phyloP scores from a whole-genome alignment of 2,888 invertebrate genomes.

The Drosophila infuscata region DNA sequence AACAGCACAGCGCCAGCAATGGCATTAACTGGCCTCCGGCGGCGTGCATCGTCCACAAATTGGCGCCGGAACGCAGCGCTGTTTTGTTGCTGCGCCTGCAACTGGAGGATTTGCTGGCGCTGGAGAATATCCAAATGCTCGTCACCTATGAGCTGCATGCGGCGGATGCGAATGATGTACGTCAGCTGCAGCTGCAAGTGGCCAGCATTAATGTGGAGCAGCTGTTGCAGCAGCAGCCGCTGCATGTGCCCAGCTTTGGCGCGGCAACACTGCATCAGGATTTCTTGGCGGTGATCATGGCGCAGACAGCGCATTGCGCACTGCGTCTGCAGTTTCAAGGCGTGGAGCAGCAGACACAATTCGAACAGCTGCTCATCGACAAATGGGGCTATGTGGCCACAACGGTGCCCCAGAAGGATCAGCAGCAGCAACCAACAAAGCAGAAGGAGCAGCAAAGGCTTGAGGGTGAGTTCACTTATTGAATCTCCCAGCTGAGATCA shows the following conservation, averaged over 20 bases:
- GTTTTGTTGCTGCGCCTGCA: constrained; percentile 73
- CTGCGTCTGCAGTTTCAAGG: constrained; percentile 54
- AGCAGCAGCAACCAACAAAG: neutral
- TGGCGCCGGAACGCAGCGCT: constrained; percentile 76
- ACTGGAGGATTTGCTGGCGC: constrained; percentile 48
- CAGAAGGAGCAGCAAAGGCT: neutral
- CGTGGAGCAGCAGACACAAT: constrained; percentile 28
- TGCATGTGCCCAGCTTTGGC: constrained; percentile 63
- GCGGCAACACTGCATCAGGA: constrained; percentile 75
- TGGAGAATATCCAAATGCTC: constrained; percentile 46
- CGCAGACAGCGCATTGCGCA: constrained; percentile 55
- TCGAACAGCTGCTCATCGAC: constrained; percentile 64
- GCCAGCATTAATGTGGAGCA: constrained; percentile 44
- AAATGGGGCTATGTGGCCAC: constrained; percentile 55
- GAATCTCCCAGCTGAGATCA: neutral
- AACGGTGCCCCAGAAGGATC: constrained; percentile 19
- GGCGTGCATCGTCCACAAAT: constrained; percentile 9
- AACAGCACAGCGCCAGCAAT: constrained; percentile 33
- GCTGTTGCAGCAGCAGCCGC: constrained; percentile 54
- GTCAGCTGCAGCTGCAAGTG: constrained; percentile 54
- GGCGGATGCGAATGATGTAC: neutral
- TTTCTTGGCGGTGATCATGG: constrained; percentile 76
- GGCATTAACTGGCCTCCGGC: constrained; percentile 47
- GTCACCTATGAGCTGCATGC: constrained; percentile 47
- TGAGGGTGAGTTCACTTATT: constrained; percentile 8